These are phyloP conservation scores for Crenuchus spilurus DNA, from an alignment of 2,797 vertebrate species.

Conservation along the genomic window DNA sequence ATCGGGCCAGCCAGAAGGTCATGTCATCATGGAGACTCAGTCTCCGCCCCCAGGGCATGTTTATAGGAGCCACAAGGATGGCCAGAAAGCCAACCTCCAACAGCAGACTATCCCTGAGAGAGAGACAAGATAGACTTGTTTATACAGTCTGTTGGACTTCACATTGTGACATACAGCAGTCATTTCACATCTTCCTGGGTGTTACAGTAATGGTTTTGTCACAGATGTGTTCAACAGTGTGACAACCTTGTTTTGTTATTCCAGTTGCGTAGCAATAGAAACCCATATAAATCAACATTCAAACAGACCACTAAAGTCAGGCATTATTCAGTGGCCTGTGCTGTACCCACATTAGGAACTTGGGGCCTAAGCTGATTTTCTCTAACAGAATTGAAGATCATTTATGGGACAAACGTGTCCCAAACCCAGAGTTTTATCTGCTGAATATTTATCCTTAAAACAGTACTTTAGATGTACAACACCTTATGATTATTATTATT, in stretches of 20 bases:
- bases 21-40: constrained; percentile 76
- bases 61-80: constrained; percentile 85
- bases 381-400: too few relatives aligned
- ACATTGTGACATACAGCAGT: not conserved
- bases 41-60: constrained; percentile 59
- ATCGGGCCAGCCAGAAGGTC: constrained; percentile 91
- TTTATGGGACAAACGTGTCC: too few relatives aligned
- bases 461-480: too few relatives aligned
- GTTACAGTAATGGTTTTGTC: not conserved
- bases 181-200: not conserved
- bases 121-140: not conserved
- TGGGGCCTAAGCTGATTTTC: too few relatives aligned
- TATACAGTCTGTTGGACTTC: not conserved
- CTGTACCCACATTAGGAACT: too few relatives aligned
- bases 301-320: too few relatives aligned
- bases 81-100: constrained; percentile 90
- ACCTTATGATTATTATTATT: too few relatives aligned
- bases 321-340: too few relatives aligned
- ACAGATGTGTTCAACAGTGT: not conserved
- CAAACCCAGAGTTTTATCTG: not conserved
- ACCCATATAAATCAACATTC: too few relatives aligned
- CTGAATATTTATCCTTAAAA: too few relatives aligned
- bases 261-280: not conserved
- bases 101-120: constrained; percentile 88
- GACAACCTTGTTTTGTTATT: not conserved